Conservation (phyloP, 2,113 vertebrate species). For the Gorsachius goisagi region DNA sequence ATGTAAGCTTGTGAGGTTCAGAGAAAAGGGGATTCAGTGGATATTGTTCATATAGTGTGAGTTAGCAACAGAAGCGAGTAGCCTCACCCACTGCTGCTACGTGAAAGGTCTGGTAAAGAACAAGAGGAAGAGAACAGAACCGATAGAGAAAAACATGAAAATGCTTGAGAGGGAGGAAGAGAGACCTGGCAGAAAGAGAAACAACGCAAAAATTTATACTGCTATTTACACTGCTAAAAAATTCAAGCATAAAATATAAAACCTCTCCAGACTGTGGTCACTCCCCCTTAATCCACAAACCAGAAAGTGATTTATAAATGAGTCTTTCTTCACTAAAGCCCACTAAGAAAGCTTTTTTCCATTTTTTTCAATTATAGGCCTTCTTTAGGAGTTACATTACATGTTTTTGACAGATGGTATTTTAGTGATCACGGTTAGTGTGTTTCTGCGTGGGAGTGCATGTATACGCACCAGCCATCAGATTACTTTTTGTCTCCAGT, state of each 20-base stretch:
- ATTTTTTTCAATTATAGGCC: neutral
- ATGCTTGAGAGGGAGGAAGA: neutral
- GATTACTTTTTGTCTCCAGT: neutral
- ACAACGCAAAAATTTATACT: neutral
- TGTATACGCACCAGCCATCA: neutral
- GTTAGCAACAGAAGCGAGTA: neutral
- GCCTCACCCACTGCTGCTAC: neutral
- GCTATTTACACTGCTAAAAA: neutral
- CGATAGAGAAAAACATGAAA: neutral
- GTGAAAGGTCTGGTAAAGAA: neutral
- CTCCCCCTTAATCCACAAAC: neutral
- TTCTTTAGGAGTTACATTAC: neutral
- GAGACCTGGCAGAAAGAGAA: neutral
- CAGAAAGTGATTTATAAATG: neutral
- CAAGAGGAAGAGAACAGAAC: neutral
- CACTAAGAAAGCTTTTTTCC: neutral
- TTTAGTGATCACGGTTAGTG: neutral
- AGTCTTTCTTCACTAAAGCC: neutral
- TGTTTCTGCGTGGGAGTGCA: neutral
- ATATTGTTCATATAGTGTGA: neutral
- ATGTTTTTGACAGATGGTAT: neutral
- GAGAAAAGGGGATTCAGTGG: neutral
- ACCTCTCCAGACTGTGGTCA: accelerated
- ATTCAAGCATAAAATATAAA: neutral
- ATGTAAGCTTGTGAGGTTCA: neutral